Conservation (phyloP, 2,113 vertebrate genomes). For the Leucosticte australis region DNA sequence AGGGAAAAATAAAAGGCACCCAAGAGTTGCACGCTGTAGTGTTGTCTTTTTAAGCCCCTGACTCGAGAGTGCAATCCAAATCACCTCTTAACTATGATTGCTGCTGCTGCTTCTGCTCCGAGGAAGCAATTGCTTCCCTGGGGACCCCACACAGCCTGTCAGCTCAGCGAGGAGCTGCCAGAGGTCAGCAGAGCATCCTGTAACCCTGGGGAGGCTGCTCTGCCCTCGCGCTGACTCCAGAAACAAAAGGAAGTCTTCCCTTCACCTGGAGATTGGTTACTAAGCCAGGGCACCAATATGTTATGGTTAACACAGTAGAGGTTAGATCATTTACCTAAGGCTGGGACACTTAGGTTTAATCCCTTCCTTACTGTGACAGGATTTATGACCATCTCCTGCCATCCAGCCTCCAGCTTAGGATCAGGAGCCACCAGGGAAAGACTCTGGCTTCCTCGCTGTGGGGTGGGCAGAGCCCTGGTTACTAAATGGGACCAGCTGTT, state of each 20-base stretch:
- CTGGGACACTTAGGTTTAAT: not conserved
- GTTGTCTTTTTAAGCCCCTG: not conserved
- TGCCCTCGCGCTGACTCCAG: fast-evolving
- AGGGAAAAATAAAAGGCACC: not conserved
- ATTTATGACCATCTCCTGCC: not conserved
- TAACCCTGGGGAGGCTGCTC: not conserved
- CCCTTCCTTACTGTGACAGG: not conserved
- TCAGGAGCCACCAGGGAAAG: not conserved
- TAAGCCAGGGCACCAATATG: not conserved
- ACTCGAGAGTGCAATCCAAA: not conserved
- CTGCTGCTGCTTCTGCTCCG: not conserved
- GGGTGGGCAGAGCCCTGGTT: not conserved
- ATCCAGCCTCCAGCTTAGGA: not conserved
- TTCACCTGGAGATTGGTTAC: not conserved
- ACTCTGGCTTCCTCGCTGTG: not conserved
- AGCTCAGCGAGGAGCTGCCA: not conserved
- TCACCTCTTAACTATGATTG: fast-evolving
- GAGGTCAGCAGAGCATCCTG: not conserved
- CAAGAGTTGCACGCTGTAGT: not conserved
- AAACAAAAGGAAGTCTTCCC: not conserved
- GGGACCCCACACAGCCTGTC: not conserved
- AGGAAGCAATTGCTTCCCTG: not conserved
- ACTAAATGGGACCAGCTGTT: not conserved
- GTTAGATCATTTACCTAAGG: not conserved
- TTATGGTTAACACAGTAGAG: not conserved